Conservation (phyloP, 2,797 vertebrate species). For the Gallinago solitaria region DNA sequence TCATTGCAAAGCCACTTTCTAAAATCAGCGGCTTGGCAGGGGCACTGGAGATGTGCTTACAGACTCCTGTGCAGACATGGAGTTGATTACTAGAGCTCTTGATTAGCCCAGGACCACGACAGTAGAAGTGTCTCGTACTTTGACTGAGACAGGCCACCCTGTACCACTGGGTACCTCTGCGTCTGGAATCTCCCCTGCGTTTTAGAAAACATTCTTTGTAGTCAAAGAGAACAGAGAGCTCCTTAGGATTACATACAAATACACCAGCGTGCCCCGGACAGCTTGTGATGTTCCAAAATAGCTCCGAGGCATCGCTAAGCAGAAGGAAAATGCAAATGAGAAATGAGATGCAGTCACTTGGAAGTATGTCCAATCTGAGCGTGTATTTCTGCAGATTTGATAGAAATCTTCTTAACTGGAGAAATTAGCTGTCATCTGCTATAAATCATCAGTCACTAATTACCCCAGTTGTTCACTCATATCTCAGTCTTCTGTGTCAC, state of each 20-base stretch:
- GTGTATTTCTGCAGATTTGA: conserved; percentile 10
- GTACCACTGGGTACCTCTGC: not conserved
- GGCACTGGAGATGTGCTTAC: not conserved
- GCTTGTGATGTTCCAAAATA: conserved; percentile 20
- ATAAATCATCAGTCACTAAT: conserved; percentile 33
- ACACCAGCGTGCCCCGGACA: not conserved
- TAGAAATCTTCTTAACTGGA: conserved; percentile 46
- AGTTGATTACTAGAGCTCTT: not conserved
- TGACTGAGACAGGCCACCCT: not conserved
- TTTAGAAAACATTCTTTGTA: not conserved
- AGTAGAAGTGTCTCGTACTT: accelerated
- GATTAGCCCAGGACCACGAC: not conserved
- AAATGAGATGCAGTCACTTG: conserved; percentile 21
- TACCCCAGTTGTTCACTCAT: not conserved
- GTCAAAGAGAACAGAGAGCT: not conserved
- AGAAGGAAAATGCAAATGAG: conserved; percentile 18
- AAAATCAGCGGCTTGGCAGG: not conserved
- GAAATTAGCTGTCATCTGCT: conserved; percentile 60
- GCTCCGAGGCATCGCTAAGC: not conserved
- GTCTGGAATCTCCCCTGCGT: not conserved
- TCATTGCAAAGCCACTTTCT: not conserved
- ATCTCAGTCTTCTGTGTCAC: not conserved
- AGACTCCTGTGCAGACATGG: not conserved
- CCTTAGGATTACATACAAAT: not conserved
- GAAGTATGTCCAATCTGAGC: conserved; percentile 10